Evolutionary conservation across 2,797 vertebrate species (phyloP).

Genomic region (Lacerta bilineata): DNA sequence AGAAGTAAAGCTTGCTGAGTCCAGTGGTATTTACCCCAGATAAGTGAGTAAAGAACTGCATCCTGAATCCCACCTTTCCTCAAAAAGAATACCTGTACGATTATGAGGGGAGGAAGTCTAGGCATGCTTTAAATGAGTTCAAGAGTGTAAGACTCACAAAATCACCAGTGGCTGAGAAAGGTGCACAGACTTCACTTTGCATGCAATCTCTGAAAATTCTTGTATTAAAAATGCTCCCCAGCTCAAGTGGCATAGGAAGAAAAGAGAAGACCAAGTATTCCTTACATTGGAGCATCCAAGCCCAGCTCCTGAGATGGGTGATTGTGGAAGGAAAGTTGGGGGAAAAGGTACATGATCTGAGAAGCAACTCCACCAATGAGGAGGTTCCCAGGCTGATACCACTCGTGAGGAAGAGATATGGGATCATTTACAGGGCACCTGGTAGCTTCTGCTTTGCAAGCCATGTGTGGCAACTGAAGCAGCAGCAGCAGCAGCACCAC

Average conservation of each 20-base stretch:
- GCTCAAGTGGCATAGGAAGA: neutral
- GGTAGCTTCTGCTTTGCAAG: neutral
- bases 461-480: neutral
- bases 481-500: neutral
- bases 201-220: too few species aligned
- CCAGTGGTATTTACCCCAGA: too few species aligned
- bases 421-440: neutral
- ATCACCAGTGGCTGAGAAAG: neutral
- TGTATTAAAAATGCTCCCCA: too few species aligned
- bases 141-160: neutral
- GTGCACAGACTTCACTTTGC: neutral
- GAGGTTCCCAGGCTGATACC: neutral
- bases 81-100: too few species aligned
- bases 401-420: neutral
- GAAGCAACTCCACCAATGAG: neutral
- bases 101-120: too few species aligned
- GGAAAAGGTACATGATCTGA: neutral
- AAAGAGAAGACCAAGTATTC: neutral
- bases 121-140: too few species aligned
- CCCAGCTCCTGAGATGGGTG: neutral
- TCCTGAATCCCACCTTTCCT: too few species aligned
- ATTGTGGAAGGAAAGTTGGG: neutral
- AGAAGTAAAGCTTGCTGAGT: too few species aligned
- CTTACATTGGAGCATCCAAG: constrained; percentile 8
- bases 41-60: too few species aligned